Conservation (phyloP, 2,888 invertebrate species). For the Clistopyga incitator region DNA sequence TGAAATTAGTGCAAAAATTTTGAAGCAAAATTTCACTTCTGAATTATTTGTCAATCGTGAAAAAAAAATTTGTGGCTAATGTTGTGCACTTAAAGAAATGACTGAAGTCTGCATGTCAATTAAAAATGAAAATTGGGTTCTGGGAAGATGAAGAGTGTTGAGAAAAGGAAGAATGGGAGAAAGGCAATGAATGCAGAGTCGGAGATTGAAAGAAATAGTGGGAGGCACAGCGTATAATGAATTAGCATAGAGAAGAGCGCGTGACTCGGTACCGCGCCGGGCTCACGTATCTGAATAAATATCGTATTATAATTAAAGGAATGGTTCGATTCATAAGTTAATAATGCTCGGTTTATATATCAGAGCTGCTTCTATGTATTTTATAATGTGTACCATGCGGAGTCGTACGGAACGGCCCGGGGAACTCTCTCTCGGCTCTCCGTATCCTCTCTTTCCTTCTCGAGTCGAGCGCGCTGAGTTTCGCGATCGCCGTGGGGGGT, state of each 20-base stretch:
- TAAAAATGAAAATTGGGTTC: background rate
- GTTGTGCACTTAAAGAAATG: no score
- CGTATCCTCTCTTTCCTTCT: conserved; percentile 18
- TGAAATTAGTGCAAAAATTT: no score
- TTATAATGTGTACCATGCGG: conserved; percentile 80
- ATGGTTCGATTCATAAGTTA: conserved; percentile 83
- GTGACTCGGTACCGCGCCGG: conserved; percentile 80
- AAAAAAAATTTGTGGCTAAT: no score
- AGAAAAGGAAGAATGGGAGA: conserved; percentile 65
- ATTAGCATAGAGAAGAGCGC: conserved; percentile 83
- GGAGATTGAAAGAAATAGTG: conserved; percentile 63
- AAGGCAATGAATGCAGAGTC: conserved; percentile 63
- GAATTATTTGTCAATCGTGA: no score
- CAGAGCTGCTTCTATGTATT: conserved; percentile 75
- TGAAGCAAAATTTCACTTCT: no score
- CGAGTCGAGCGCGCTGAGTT: conserved; percentile 69
- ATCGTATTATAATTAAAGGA: conserved; percentile 84
- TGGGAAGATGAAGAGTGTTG: background rate
- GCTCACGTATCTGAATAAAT: conserved; percentile 83
- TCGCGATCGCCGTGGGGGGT: conserved; percentile 81
- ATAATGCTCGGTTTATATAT: conserved; percentile 83
- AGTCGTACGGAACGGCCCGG: conserved; percentile 64
- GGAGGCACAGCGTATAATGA: conserved; percentile 66
- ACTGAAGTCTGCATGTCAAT: background rate
- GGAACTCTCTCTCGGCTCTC: conserved; percentile 25